Evolutionary conservation across 2,888 invertebrate genomes (phyloP), one percentile per base, ranked within the genome.

Genomic region (Limnephilus rhombicus): DNA sequence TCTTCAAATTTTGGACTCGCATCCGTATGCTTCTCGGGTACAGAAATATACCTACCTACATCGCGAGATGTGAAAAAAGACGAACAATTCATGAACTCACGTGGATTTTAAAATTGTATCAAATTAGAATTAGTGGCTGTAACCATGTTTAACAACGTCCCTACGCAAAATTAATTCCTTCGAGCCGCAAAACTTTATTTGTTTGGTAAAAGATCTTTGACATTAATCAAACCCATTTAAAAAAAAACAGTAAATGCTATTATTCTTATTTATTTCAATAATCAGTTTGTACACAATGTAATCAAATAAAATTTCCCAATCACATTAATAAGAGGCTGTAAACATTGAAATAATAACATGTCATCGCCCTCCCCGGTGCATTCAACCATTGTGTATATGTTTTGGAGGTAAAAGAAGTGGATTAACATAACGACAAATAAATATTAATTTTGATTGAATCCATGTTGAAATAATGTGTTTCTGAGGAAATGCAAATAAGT

Each of bases 401-500:
- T 41, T n/a, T 37, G 82, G 24, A 68, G 24, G 15, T 49, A 49
- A 68, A 68, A 68, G 5, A 68, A 18, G 0, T 24, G 68, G 24
- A 68, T 68, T 68, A 29, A 82, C 82, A 31, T 34, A 18, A 34
- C 11, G 9, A 82, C 3, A 34, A 31, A 4, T 41, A 24, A 41
- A 5, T 41, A 41, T 31, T 7, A 29, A 31, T 29, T 31, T 68
- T 49, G 13, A 68, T 31, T 87, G 7, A 49, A 53, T 87, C 31
- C 18, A 87, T 53, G 29, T 15, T 31, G 49, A n/a, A 29, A 49
- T 34, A 53, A 53, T 18, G 34, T 31, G n/a, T 45, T 87, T 87
- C 53, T 87, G 13, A 68, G 34, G 87, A 87, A 68, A 87, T 87
- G 87, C 68, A 87, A 87, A 87, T 87, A 87, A 87, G 53, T 34